A percentile compares a stretch with the other conserved stretches of the same genome.
Evolutionary conservation across 2,113 vertebrate species (phyloP).

Genomic region (Brachyistius frenatus): DNA sequence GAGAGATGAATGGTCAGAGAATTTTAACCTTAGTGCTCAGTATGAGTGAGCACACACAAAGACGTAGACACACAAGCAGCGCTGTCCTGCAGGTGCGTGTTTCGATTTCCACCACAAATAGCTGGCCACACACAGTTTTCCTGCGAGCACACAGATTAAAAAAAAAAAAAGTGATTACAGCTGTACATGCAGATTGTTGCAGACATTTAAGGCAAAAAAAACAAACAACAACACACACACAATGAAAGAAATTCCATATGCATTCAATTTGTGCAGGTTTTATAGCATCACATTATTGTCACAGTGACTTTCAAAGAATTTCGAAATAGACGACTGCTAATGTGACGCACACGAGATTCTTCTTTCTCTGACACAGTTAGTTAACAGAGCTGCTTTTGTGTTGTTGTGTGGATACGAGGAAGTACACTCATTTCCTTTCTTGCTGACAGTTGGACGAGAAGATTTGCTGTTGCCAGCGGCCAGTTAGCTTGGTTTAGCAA

Average conservation of each 20-base stretch:
- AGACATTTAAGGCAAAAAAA: background rate
- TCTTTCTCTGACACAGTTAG: too few species aligned
- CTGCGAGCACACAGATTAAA: background rate
- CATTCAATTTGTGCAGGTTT: background rate
- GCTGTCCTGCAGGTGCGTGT: background rate
- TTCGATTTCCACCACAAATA: constrained; percentile 34
- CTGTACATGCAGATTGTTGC: constrained; percentile 7
- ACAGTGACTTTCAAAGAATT: too few species aligned
- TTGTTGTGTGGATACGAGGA: background rate
- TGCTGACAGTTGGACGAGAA: too few species aligned
- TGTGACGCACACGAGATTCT: too few species aligned
- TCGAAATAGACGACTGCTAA: too few species aligned
- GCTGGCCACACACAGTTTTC: background rate
- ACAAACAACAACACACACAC: background rate
- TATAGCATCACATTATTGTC: too few species aligned
- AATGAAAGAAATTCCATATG: background rate
- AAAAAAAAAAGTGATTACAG: constrained; percentile 6
- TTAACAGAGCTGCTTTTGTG: background rate
- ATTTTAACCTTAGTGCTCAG: constrained; percentile 45
- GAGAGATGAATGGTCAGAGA: constrained; percentile 54
- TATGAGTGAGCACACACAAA: constrained; percentile 36
- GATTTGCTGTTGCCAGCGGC: too few species aligned
- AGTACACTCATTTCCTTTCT: too few species aligned
- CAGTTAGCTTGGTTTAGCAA: too few species aligned
- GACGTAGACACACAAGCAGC: background rate